Evolutionary conservation across 92 coral and sea anemone species (phyloP).

Genomic region (Epizoanthus stellaris): DNA sequence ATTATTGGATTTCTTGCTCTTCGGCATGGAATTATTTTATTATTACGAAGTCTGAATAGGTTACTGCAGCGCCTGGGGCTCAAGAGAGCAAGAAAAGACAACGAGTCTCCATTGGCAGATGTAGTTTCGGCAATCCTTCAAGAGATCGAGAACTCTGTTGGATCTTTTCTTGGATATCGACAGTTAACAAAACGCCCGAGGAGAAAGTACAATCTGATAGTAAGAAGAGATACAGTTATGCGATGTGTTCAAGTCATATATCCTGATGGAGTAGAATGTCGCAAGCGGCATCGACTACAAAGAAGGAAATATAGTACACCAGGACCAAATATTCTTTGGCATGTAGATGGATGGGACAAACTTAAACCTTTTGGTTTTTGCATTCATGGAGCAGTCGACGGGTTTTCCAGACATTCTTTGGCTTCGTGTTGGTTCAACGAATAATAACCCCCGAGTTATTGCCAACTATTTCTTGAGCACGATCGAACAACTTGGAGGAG

Average conservation of each 20-base stretch:
- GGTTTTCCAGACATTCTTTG: slow-evolving; percentile 55
- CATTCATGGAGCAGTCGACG: slow-evolving; percentile 54
- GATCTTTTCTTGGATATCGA: slow-evolving; percentile 56
- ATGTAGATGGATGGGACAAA: slow-evolving; percentile 15
- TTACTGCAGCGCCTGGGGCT: slow-evolving; percentile 19
- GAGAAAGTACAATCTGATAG: slow-evolving; percentile 47
- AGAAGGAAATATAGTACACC: slow-evolving; percentile 39
- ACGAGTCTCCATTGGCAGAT: slow-evolving; percentile 46
- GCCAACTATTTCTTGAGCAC: slow-evolving; percentile 26
- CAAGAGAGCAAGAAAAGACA: slow-evolving; percentile 37
- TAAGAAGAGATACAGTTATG: slow-evolving; percentile 63
- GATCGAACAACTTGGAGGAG: slow-evolving; percentile 43
- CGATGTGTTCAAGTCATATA: slow-evolving; percentile 35
- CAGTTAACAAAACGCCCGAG: slow-evolving; percentile 54
- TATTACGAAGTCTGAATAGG: slow-evolving; percentile 50
- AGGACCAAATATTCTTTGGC: slow-evolving; percentile 5
- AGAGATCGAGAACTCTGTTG: slow-evolving; percentile 47
- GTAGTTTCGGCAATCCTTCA: slow-evolving; percentile 50
- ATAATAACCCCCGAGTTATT: slow-evolving; percentile 38
- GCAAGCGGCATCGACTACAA: slow-evolving; percentile 35
- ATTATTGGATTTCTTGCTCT: slow-evolving; percentile 47
- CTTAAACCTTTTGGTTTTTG: slow-evolving; percentile 21
- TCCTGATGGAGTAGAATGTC: slow-evolving; percentile 59
- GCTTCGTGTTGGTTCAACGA: slow-evolving; percentile 36
- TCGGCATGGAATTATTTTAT: slow-evolving; percentile 47